These are phyloP conservation scores for Lycophotia porphyrea DNA, from an alignment of 2,888 invertebrate species.

Conservation along the genomic window DNA sequence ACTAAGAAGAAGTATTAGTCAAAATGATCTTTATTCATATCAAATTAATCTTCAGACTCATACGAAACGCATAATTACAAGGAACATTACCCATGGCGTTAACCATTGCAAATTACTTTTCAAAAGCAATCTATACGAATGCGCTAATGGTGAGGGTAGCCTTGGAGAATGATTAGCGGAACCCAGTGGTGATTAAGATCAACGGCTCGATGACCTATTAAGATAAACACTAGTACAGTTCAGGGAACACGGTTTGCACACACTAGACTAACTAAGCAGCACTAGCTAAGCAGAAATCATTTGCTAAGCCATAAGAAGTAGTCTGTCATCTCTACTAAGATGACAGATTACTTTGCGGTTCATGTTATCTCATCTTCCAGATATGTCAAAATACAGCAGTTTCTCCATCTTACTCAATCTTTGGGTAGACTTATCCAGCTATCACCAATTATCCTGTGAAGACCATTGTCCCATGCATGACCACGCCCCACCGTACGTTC, in stretches of 20 bases:
- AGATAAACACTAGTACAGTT: conserved; percentile 28
- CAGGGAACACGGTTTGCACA: background rate
- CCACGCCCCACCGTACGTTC: background rate
- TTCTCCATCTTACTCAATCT: no score
- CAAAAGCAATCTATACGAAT: conserved; percentile 15
- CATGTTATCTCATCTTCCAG: background rate
- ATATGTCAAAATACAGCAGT: background rate
- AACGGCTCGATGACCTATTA: conserved; percentile 35
- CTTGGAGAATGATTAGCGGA: conserved; percentile 42
- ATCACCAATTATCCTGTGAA: background rate
- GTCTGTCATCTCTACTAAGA: no score
- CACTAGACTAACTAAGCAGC: background rate
- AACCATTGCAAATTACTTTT: conserved; percentile 17
- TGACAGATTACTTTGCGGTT: background rate
- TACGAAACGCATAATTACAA: background rate
- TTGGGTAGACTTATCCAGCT: background rate
- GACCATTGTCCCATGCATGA: no score
- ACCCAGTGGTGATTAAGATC: conserved; percentile 44
- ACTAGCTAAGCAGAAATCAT: background rate
- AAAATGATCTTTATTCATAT: background rate
- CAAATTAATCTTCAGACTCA: background rate
- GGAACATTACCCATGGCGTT: background rate
- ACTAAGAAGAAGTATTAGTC: background rate
- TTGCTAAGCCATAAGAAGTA: no score
- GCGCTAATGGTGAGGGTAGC: conserved; percentile 25